Evolutionary conservation across 2,113 vertebrate species (phyloP), one percentile per base, ranked within the genome.

Genomic region (Tyto alba): DNA sequence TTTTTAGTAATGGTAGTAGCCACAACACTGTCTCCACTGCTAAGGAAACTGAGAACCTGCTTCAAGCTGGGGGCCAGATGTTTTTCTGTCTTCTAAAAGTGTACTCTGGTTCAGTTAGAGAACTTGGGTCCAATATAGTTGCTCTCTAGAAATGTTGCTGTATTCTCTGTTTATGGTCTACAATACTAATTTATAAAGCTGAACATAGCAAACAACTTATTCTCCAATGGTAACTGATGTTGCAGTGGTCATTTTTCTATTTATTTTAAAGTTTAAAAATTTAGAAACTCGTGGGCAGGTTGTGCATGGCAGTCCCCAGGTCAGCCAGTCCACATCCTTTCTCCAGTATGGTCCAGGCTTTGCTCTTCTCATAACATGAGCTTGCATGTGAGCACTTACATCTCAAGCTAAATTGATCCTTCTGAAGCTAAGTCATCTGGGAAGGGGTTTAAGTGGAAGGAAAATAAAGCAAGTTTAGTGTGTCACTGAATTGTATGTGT

Each of bases 301-400:
- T 76, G 40, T 95, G 52, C 36, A 13, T 63, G 83, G 57, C 59
- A 75, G 29, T 2, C 2, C 32, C 48, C 63, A 66, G 40, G 36
- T 68, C 43, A 52, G 53, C 19, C 1, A 0, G 11, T 23, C 38
- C 20, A 29, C 8, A n/a, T 47, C 26, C 48, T 64, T 90, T 75
- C 41, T 47, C 23, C 43, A 64, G 1, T 29, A 62, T 0, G 0
- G 7, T 60, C 19, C 29, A 57, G 81, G 18, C 75, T 88, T 85
- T 67, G 32, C 30, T 91, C 29, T 67, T 75, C 34, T 68, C 40
- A 9, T 60, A 60, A 27, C 27, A 34, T 23, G 8, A 68, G 6
- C 30, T 22, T 52, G 26, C 10, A n/a, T 15, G 16, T 25, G 4
- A 56, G 25, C 40, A 7, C 25, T 63, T 76, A 27, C 5, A 48